A percentile compares a stretch with the other conserved stretches of the same genome.
phyloP scores from a whole-genome alignment of 2,888 invertebrate genomes.

The Drosophila buzzatii region DNA sequence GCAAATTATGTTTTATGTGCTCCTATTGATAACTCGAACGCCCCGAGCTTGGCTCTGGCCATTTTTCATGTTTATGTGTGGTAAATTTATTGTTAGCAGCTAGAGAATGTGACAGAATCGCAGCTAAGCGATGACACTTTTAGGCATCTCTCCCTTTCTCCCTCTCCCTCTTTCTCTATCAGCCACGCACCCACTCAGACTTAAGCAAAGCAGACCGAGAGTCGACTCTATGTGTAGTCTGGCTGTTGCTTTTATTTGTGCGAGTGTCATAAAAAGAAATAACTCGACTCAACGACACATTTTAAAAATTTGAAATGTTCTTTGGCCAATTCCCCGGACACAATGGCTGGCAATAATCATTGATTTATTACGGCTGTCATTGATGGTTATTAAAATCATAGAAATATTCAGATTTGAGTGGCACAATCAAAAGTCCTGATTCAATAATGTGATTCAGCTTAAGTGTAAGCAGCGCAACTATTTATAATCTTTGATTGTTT shows the following conservation, averaged over 20 bases:
- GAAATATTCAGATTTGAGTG: constrained; percentile 37
- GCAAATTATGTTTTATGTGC: constrained; percentile 71
- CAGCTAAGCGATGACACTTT: constrained; percentile 66
- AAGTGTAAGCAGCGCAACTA: not conserved
- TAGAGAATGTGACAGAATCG: constrained; percentile 66
- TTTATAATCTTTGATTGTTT: not conserved
- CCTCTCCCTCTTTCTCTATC: not conserved
- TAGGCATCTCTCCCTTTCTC: constrained; percentile 13
- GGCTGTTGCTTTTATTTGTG: constrained; percentile 59
- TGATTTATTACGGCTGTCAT: constrained; percentile 83
- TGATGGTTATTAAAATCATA: constrained; percentile 83
- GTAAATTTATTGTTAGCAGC: constrained; percentile 61
- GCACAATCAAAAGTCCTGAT: not conserved
- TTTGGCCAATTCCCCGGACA: constrained; percentile 60
- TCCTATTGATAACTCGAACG: constrained; percentile 42
- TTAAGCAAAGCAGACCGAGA: not conserved
- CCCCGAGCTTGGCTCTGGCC: constrained; percentile 43
- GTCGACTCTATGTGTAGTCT: constrained; percentile 1
- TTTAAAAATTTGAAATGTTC: constrained; percentile 64
- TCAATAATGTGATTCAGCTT: not conserved
- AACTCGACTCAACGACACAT: constrained; percentile 58
- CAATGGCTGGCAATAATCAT: constrained; percentile 81
- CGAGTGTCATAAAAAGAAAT: constrained; percentile 65
- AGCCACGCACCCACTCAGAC: not conserved
- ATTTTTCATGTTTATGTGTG: constrained; percentile 61